Evolutionary conservation across 2,888 invertebrate genomes (phyloP), one percentile per base, ranked within the genome.

Genomic region (Malthinus flaveolus): DNA sequence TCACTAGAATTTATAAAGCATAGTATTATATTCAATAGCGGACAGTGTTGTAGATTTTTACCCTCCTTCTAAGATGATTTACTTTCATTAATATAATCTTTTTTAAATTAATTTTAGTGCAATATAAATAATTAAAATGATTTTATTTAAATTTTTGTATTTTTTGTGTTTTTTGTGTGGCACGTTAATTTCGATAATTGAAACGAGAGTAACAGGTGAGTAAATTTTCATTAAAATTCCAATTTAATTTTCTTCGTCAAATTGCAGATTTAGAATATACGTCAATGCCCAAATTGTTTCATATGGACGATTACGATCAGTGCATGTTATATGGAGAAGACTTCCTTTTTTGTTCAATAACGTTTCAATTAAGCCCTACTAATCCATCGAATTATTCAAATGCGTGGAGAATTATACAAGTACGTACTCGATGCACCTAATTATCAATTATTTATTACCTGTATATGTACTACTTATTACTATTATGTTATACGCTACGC

Each of bases 401-500:
- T 11, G 34, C 39, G 9, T 64, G 64, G 64, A 62, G 47, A 13
- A 55, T 58, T 5, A 61, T 62, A 11, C 11, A 56, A 15, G 64
- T 64, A 60, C 45, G 52, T 51, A 23, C n/a, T n/a, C n/a, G n/a
- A n/a, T n/a, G n/a, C n/a, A 34, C 8, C 8, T 34, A 13, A 15
- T 35, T 34, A 32, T 31, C 11, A 46, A 6, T 36, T 9, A 32
- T 32, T 31, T 23, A 31, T 42, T 12, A 37, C 2, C 5, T 23
- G 5, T n/a, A n/a, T n/a, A n/a, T n/a, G n/a, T n/a, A n/a, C n/a
- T n/a, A n/a, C n/a, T n/a, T n/a, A n/a, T n/a, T n/a, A n/a, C n/a
- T n/a, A n/a, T n/a, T n/a, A n/a, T n/a, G n/a, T n/a, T n/a, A n/a
- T n/a, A n/a, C n/a, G n/a, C n/a, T n/a, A n/a, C n/a, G n/a, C n/a